Evolutionary conservation across 1,140 invertebrate genomes (phyloP).

Genomic region (Portunus trituberculatus): DNA sequence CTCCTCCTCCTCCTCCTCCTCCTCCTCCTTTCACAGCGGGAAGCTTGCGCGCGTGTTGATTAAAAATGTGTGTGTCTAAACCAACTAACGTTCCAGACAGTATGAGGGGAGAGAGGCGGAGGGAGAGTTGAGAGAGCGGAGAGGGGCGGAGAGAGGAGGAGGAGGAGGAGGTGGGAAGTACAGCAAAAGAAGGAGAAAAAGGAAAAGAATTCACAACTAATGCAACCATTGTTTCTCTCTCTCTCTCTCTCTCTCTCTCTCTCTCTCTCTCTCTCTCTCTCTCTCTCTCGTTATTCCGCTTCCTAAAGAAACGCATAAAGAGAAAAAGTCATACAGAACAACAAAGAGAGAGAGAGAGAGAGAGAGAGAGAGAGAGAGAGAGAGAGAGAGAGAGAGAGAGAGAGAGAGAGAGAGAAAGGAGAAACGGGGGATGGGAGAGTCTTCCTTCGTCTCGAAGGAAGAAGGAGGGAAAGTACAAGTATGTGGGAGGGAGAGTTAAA

Average conservation of each 20-base stretch:
- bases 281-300: not conserved
- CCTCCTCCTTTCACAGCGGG: not conserved
- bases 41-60: not conserved
- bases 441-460: too few species aligned
- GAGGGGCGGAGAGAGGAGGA: too few species aligned
- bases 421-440: not conserved
- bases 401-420: not conserved
- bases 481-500: too few species aligned
- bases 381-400: not conserved
- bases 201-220: not conserved
- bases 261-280: not conserved
- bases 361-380: too few species aligned
- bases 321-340: too few species aligned
- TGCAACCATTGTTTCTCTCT: not conserved
- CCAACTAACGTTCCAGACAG: not conserved
- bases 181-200: not conserved
- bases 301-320: too few species aligned
- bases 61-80: constrained; percentile 2
- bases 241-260: constrained; percentile 18
- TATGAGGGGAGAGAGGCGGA: not conserved
- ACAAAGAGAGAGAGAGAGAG: not conserved
- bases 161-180: not conserved
- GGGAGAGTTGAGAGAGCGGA: too few species aligned
- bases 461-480: too few species aligned
- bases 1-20: not conserved